Base-by-base conservation (phyloP, 2,113 vertebrate species). In the Sterna hirundo region DNA sequence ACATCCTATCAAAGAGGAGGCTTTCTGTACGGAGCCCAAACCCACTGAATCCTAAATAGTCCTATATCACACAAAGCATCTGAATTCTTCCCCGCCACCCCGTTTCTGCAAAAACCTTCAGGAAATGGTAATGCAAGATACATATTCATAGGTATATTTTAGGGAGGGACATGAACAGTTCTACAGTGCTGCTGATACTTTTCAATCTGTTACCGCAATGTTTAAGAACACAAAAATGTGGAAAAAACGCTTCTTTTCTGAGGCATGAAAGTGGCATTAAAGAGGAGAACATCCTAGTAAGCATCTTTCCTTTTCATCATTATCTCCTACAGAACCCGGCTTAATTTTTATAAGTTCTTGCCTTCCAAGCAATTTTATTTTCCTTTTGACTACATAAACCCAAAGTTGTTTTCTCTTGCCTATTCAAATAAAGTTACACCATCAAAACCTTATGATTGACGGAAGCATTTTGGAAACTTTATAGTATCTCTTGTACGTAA, bases 381-480 rank as follows among this genome's bases (percentile, higher is more conserved):
- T 57, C 27, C 36, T 86, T 94, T 89, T 2, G 7, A 66, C 52
- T 72, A 32, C 0, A 1, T 52, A 62, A 91, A 47, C 80, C 61
- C 30, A 25, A 84, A 64, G 32, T 52, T 38, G 30, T 68, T 94
- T 87, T 66, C 40, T 82, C 74, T 75, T 79, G 49, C 38, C 55
- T 32, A 34, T 74, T 86, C 34, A 94, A 83, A 93, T 80, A 29
- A 60, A 94, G 49, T 52, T 77, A 55, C 34, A 49, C 13, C 38
- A 55, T 78, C 42, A 86, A 84, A 89, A 86, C 30, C 58, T 81
- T 61, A 80, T 3, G 54, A 82, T 29, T 89, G 49, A 88, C 49
- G 85, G 77, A 93, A 96, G 47, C 79, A 69, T 91, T 91, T 47
- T 72, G 64, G 83, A 58, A 88, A 76, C 76, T 65, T 84, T 72